A percentile compares a stretch with the other conserved stretches of the same genome.
Conservation (phyloP, 1,140 invertebrate species). For the Temnothorax curvispinosus region DNA sequence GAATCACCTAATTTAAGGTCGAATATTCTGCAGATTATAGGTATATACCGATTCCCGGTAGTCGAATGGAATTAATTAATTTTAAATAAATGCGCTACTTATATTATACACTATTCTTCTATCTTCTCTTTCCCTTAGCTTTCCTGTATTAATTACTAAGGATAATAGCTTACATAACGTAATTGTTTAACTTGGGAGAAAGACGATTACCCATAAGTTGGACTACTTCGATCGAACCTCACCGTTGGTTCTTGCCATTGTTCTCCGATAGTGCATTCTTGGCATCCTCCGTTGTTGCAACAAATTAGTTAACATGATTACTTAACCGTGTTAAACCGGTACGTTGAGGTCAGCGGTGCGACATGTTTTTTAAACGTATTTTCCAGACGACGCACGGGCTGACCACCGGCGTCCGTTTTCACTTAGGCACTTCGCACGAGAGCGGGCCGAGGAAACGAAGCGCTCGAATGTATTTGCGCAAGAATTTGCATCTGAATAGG, state of each 20-base stretch:
- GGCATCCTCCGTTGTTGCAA: slow-evolving; percentile 40
- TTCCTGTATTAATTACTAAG: neutral
- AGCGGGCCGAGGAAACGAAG: neutral
- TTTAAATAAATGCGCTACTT: slow-evolving; percentile 12
- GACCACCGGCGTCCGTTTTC: slow-evolving; percentile 20
- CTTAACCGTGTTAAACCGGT: slow-evolving; percentile 58
- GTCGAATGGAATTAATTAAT: neutral
- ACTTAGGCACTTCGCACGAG: neutral
- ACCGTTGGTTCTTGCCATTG: neutral
- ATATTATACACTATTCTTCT: neutral
- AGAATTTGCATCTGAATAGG: slow-evolving; percentile 14
- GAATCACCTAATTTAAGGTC: too few relatives aligned
- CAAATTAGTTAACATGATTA: slow-evolving; percentile 59
- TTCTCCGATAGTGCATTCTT: neutral
- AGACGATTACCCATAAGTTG: neutral
- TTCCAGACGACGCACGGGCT: neutral
- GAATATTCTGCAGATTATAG: too few relatives aligned
- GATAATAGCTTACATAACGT: slow-evolving; percentile 7
- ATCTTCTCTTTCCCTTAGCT: neutral
- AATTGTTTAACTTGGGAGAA: neutral
- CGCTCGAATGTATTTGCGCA: slow-evolving; percentile 12
- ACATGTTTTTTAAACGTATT: slow-evolving; percentile 44
- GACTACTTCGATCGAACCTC: slow-evolving; percentile 1
- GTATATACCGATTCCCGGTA: too few relatives aligned
- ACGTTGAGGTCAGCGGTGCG: slow-evolving; percentile 38